Evolutionary conservation across 1,140 invertebrate genomes (phyloP).

Genomic region (Penaeus vannamei): DNA sequence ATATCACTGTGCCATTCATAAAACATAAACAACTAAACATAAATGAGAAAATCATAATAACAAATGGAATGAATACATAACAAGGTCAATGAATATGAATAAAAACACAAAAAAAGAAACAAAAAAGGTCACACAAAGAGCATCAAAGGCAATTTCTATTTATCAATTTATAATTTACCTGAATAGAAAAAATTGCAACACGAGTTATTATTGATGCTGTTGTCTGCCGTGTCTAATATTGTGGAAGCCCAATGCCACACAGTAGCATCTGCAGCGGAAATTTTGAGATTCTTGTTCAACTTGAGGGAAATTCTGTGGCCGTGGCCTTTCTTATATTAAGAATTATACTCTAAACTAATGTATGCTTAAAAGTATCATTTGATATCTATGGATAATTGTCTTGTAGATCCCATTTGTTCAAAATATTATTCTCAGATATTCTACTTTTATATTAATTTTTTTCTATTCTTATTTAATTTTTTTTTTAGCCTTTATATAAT

Average conservation of each 20-base stretch:
- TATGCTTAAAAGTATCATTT: too few species aligned
- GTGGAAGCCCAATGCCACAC: slow-evolving; percentile 55
- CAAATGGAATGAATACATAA: neutral
- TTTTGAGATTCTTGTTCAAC: neutral
- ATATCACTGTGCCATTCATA: too few species aligned
- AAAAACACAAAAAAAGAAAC: neutral
- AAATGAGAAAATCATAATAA: neutral
- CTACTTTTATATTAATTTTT: too few species aligned
- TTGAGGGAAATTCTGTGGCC: neutral
- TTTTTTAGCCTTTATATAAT: too few species aligned
- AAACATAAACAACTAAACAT: neutral
- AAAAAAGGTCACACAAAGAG: neutral
- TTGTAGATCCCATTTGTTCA: too few species aligned
- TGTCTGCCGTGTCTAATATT: slow-evolving; percentile 48
- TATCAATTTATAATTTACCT: slow-evolving; percentile 41
- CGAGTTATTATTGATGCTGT: slow-evolving; percentile 47
- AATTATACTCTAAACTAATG: too few species aligned
- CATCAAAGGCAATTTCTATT: too few species aligned
- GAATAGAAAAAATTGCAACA: slow-evolving; percentile 52
- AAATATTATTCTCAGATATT: too few species aligned
- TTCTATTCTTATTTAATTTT: too few species aligned
- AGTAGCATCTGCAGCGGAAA: slow-evolving; percentile 54
- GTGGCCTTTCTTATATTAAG: slow-evolving; percentile 70
- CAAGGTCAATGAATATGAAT: neutral
- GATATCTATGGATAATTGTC: too few species aligned